Evolutionary conservation across 2,888 invertebrate genomes (phyloP), one percentile per base, ranked within the genome.

Genomic region (Chouioia cunea): DNA sequence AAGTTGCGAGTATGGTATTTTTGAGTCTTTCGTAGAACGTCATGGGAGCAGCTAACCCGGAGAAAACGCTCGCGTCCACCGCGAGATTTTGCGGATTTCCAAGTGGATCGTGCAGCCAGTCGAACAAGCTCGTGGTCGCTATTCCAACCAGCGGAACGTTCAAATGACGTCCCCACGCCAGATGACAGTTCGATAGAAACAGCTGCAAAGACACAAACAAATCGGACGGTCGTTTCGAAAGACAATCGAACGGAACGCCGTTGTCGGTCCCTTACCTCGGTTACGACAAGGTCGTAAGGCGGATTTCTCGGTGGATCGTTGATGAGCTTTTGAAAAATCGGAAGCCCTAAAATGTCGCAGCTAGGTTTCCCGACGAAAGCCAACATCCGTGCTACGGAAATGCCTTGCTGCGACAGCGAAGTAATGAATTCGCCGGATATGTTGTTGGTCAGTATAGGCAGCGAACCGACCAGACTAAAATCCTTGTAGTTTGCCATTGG

Each of bases 401-500:
- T n/a, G n/a, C n/a, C 6, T 36, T 10, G 6, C 36, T 36, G 36
- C 6, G 1, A 6, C 36, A 36, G n/a, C n/a, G n/a, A 3, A 4
- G 22, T 15, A 50, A n/a, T 47, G 12, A 77, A 74, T 4, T 67
- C 10, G 6, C 77, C 77, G 1, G 79, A 67, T 4, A 84, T 0
- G 27, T 80, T 84, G 36, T 84, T 84, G 18, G 79, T 59, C 4
- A 79, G 18, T 0, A 15, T 4, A 0, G 76, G 73, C 0, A 77
- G 0, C 2, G 73, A 73, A 0, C 80, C 80, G 0, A 44, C 56
- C 2, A 83, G 0, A 53, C 76, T 80, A 27, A 80, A 76, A 4
- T 83, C 80, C 0, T 50, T 78, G 57, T 83, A 83, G 76, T 83
- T 83, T 0, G 77, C 73, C 4, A 76, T 48, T 4, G 79, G 74